Conservation (phyloP, 2,888 invertebrate species). For the Zygaena filipendulae region DNA sequence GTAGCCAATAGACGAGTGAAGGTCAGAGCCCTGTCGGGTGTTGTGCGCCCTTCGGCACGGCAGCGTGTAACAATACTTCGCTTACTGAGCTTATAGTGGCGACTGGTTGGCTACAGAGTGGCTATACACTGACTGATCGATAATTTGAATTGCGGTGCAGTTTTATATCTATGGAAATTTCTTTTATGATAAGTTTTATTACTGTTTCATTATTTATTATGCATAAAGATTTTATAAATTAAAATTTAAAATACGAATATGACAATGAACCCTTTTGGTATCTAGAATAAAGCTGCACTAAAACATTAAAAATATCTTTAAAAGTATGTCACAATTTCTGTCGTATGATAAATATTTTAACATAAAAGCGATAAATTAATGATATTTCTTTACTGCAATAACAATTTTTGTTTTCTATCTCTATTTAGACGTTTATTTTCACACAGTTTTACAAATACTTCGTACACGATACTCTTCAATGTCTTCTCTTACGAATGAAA, state of each 20-base stretch:
- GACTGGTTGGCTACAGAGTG: conserved; percentile 25
- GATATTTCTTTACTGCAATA: conserved; percentile 22
- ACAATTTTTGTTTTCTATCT: conserved; percentile 22
- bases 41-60: conserved; percentile 48
- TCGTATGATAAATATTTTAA: too few relatives aligned
- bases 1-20: conserved; percentile 77
- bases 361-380: conserved; percentile 21
- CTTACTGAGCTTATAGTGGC: conserved; percentile 50
- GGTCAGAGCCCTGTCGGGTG: conserved; percentile 46
- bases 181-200: too few relatives aligned
- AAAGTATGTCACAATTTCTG: conserved; percentile 18
- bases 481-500: too few relatives aligned
- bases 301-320: too few relatives aligned
- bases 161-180: conserved; percentile 27
- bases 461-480: too few relatives aligned
- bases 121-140: neutral
- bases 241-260: too few relatives aligned
- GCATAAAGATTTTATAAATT: too few relatives aligned
- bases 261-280: too few relatives aligned
- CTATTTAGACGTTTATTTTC: conserved; percentile 22
- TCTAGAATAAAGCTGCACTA: conserved; percentile 42
- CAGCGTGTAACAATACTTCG: conserved; percentile 53
- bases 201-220: too few relatives aligned
- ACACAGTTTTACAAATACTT: conserved; percentile 15
- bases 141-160: conserved; percentile 42